Percentiles rank a stretch among this genome's conserved stretches.
These are phyloP conservation scores for Ascidia mentula DNA, from an alignment of 23 tunicate genomes.

Conservation along the genomic window DNA sequence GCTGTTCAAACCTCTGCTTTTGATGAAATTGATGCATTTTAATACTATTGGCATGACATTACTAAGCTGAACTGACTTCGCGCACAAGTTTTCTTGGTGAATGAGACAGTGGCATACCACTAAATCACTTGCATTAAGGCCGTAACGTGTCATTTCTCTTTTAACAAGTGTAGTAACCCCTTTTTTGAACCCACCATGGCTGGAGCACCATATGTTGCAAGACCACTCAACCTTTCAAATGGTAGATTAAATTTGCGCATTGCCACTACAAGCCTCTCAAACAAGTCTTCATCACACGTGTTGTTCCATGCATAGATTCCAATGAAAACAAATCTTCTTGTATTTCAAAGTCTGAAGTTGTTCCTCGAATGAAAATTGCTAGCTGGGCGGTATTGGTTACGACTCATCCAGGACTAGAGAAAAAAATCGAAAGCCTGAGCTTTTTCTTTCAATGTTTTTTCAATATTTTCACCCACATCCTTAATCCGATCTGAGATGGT, in stretches of 20 bases:
- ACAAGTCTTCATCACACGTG: neutral
- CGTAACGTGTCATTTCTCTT: constrained; percentile 63
- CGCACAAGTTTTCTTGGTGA: constrained; percentile 41
- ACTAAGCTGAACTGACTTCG: constrained; percentile 37
- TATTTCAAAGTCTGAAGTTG: constrained; percentile 46
- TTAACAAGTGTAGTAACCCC: constrained; percentile 53
- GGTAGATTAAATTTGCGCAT: constrained; percentile 28
- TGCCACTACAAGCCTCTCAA: constrained; percentile 54
- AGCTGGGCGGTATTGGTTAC: constrained; percentile 57
- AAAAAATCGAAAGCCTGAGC: constrained; percentile 36
- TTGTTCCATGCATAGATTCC: neutral
- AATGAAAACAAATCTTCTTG: constrained; percentile 16
- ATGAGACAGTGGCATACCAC: constrained; percentile 39
- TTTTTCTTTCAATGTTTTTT: constrained; percentile 49
- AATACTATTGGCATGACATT: constrained; percentile 47
- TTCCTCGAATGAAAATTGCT: constrained; percentile 54
- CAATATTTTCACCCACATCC: constrained; percentile 76
- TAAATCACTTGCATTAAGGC: constrained; percentile 44
- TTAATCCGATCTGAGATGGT: constrained; percentile 63
- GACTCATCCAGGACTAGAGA: constrained; percentile 50
- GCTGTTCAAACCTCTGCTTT: constrained; percentile 51
- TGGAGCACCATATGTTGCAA: neutral
- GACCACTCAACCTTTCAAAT: neutral
- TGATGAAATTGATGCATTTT: constrained; percentile 44
- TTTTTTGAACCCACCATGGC: constrained; percentile 10